These are phyloP conservation scores for Heliocidaris tuberculata DNA, from an alignment of 35 echinoderm and acorn worm species.

Conservation along the genomic window DNA sequence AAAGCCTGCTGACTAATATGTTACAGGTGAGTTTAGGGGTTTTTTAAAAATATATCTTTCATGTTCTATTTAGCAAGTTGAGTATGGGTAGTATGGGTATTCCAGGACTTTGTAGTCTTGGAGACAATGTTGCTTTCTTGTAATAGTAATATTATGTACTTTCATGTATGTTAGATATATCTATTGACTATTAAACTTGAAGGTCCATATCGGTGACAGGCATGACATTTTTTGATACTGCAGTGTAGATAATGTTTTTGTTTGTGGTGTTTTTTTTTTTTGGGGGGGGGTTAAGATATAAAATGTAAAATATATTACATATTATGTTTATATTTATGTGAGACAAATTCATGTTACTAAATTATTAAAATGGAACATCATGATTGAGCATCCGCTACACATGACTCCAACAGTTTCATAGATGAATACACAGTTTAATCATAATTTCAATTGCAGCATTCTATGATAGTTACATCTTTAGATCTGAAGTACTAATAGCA, in stretches of 20 bases:
- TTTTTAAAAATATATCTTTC: not conserved
- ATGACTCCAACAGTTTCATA: not conserved
- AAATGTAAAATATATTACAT: too few relatives aligned
- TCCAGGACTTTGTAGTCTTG: not conserved
- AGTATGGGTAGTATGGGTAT: not conserved
- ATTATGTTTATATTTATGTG: too few relatives aligned
- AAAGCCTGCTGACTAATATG: constrained; percentile 21
- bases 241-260: too few relatives aligned
- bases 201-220: too few relatives aligned
- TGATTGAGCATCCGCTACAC: not conserved
- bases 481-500: not conserved
- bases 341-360: not conserved
- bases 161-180: too few relatives aligned
- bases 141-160: too few relatives aligned
- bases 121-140: too few relatives aligned
- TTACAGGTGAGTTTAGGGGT: not conserved
- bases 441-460: not conserved
- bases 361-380: not conserved
- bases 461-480: not conserved
- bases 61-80: not conserved
- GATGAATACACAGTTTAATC: too few relatives aligned
- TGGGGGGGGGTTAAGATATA: too few relatives aligned
- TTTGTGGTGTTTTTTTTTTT: too few relatives aligned
- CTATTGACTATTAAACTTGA: too few relatives aligned
- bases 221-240: too few relatives aligned